phyloP scores from a whole-genome alignment of 2,797 vertebrate species.

The Pseudocheirus occidentalis region DNA sequence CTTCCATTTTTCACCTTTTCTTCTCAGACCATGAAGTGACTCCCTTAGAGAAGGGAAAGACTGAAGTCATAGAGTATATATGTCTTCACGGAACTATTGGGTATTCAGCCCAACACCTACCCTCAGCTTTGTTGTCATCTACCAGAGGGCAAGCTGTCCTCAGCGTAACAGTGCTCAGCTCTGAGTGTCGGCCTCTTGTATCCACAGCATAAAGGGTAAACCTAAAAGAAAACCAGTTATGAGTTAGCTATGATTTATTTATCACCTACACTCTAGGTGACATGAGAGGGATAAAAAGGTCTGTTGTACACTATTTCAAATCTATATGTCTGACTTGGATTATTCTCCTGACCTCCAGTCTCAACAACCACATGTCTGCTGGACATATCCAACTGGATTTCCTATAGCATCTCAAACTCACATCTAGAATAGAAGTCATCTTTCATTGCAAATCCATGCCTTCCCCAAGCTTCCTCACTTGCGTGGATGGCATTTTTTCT shows the following conservation, averaged over 20 bases:
- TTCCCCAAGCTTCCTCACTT: background rate
- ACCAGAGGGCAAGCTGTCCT: constrained; percentile 96
- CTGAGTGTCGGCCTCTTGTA: constrained; percentile 93
- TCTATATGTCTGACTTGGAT: background rate
- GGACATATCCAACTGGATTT: background rate
- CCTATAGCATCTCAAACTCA: background rate
- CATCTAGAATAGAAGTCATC: background rate
- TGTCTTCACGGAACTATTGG: background rate
- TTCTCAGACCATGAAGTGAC: background rate
- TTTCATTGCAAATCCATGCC: background rate
- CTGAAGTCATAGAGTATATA: background rate
- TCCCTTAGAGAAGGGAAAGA: background rate
- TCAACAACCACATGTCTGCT: background rate
- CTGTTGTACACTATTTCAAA: background rate
- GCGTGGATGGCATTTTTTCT: background rate
- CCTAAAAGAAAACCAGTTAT: constrained; percentile 81
- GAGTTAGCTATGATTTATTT: constrained; percentile 4
- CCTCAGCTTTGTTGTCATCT: constrained; percentile 97
- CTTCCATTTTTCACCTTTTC: background rate
- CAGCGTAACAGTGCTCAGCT: constrained; percentile 93
- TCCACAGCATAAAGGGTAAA: constrained; percentile 96
- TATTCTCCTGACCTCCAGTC: background rate
- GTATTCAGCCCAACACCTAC: constrained; percentile 80
- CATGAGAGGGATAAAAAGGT: background rate
- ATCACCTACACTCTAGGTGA: background rate